Evolutionary conservation across 2,113 vertebrate species (phyloP), one percentile per base, ranked within the genome.

Genomic region (Rhinoptilus africanus): DNA sequence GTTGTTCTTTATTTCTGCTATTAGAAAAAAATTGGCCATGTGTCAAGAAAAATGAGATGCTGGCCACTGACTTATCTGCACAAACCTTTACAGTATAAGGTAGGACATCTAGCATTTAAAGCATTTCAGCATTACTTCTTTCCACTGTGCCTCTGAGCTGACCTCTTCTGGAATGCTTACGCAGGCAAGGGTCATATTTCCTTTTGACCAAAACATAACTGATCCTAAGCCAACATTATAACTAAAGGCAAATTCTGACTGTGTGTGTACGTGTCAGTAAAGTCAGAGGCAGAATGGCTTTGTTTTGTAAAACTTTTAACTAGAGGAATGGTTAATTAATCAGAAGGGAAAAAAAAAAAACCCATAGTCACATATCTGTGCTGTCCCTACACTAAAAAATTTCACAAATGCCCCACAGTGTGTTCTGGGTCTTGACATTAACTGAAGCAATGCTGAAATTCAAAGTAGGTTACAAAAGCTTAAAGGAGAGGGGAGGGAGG

Each of bases 141-240:
- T 82, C 32, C 37, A 72, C 16, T 9, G 7, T 64, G 92, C 80
- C 92, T 95, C 77, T 89, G 53, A 95, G 45, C 16, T 91, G 95
- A 93, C 76, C 89, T 87, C 74, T 85, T 89, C 62, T 79, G 84
- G 91, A 95, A 97, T 89, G 89, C 94, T 96, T 89, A 85, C 2
- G 5, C 24, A 85, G 69, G 39, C 91, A 91, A 79, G 79, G 87
- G 81, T 94, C 81, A 15, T 76, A 85, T 93, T 96, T 95, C 88
- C 73, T 93, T 95, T 85, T 92, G 92, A 91, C 89, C 66, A 81
- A 92, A 93, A 76, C 66, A 92, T 28, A 92, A 80, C 69, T 93
- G 88, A 82, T 91, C 53, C 43, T 71, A 87, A 96, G 91, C 84
- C 66, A 94, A 82, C 54, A 64, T 67, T 66, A 37, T 47, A 85